These are phyloP conservation scores for Chrysolina haemoptera DNA, from an alignment of 2,888 invertebrate species.

Conservation along the genomic window DNA sequence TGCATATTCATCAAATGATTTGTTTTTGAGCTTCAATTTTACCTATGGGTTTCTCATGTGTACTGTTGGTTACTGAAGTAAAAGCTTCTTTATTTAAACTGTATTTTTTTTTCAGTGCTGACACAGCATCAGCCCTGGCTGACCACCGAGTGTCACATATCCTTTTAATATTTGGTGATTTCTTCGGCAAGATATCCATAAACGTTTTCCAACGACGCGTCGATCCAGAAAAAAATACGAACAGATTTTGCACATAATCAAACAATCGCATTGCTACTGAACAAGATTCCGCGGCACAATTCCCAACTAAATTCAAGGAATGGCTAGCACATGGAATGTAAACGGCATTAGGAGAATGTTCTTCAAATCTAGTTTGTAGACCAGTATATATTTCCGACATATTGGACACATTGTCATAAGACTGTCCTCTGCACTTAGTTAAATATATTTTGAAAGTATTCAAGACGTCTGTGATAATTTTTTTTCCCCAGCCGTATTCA, in stretches of 20 bases:
- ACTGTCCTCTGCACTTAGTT: background rate
- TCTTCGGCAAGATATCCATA: slow-evolving; percentile 15
- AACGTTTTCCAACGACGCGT: slow-evolving; percentile 23
- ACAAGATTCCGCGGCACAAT: too few relatives aligned
- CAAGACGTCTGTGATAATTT: slow-evolving; percentile 15
- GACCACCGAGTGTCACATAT: slow-evolving; percentile 21
- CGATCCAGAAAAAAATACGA: too few relatives aligned
- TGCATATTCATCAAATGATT: slow-evolving; percentile 19
- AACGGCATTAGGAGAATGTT: slow-evolving; percentile 2
- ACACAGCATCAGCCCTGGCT: slow-evolving; percentile 14
- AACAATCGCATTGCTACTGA: background rate
- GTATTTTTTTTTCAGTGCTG: slow-evolving; percentile 4
- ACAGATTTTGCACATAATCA: slow-evolving; percentile 15
- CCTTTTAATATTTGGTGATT: slow-evolving; percentile 11
- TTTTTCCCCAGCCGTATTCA: slow-evolving; percentile 13
- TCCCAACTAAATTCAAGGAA: too few relatives aligned
- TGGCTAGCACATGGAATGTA: too few relatives aligned
- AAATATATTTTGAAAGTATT: background rate
- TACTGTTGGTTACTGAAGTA: slow-evolving; percentile 3
- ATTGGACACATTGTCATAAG: slow-evolving; percentile 24
- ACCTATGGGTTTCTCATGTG: slow-evolving; percentile 22
- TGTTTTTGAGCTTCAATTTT: slow-evolving; percentile 24
- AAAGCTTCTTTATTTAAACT: background rate
- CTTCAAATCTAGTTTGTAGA: slow-evolving; percentile 10
- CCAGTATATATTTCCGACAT: slow-evolving; percentile 13